Conservation (phyloP, 2,888 invertebrate genomes). For the Leptinotarsa rubiginosa region DNA sequence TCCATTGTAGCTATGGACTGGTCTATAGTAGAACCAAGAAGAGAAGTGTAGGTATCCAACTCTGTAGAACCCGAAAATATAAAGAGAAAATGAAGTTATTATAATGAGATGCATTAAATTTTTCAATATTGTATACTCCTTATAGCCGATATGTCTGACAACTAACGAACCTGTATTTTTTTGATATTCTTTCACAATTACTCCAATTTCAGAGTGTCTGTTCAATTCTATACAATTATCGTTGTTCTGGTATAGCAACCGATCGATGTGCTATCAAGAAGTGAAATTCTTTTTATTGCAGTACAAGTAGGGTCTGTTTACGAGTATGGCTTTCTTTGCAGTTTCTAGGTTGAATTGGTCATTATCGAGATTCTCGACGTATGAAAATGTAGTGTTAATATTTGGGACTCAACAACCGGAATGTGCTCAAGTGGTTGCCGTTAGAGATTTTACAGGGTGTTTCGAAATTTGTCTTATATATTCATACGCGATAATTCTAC, state of each 20-base stretch:
- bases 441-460: neutral
- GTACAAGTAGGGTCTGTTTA: constrained; percentile 25
- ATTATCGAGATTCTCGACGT: constrained; percentile 22
- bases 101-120: no score
- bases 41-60: no score
- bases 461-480: no score
- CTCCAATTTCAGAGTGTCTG: neutral
- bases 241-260: constrained; percentile 28
- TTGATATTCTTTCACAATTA: no score
- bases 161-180: no score
- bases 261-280: constrained; percentile 29
- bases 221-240: neutral
- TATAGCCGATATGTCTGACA: no score
- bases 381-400: neutral
- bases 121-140: no score
- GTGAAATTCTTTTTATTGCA: constrained; percentile 35
- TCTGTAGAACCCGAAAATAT: no score
- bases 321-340: constrained; percentile 35
- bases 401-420: neutral
- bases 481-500: no score
- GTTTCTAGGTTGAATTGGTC: constrained; percentile 35
- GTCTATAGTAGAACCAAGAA: no score
- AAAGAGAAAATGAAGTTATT: no score
- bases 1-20: no score
- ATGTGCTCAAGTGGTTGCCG: neutral